Percentiles rank a stretch among this genome's conserved stretches.
Evolutionary conservation across 2,113 vertebrate species (phyloP).

Genomic region (Labrus mixtus): DNA sequence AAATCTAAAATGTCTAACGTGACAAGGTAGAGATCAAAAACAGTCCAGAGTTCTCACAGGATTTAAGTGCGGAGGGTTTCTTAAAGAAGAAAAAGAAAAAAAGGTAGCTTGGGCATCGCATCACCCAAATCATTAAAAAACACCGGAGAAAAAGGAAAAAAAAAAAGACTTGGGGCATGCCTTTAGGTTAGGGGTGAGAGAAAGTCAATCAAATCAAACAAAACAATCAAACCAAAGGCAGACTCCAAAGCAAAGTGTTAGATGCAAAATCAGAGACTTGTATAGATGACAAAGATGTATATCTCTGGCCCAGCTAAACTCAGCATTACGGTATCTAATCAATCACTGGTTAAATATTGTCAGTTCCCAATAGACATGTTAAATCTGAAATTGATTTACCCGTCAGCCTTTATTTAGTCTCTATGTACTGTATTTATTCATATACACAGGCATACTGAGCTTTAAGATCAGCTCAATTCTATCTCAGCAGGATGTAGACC

Average conservation of each 20-base stretch:
- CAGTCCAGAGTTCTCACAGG: slow-evolving; percentile 27
- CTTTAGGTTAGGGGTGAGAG: slow-evolving; percentile 76
- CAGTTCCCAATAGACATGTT: not conserved
- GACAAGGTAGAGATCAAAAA: slow-evolving; percentile 52
- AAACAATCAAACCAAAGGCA: slow-evolving; percentile 68
- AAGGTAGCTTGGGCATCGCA: slow-evolving; percentile 45
- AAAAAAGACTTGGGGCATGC: slow-evolving; percentile 76
- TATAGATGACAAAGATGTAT: slow-evolving; percentile 80
- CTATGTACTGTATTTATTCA: not conserved
- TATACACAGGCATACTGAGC: not conserved
- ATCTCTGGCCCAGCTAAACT: slow-evolving; percentile 61
- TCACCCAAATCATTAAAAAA: slow-evolving; percentile 61
- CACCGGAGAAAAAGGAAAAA: slow-evolving; percentile 25
- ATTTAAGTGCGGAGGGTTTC: slow-evolving; percentile 71
- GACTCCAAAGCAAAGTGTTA: slow-evolving; percentile 73
- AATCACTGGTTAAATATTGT: not conserved
- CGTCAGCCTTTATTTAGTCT: not conserved
- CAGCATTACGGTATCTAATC: not conserved
- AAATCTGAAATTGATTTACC: not conserved
- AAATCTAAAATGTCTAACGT: slow-evolving; percentile 42
- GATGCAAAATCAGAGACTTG: slow-evolving; percentile 70
- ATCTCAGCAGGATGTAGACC: too few relatives aligned
- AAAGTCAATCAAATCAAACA: slow-evolving; percentile 76
- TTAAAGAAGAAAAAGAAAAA: slow-evolving; percentile 60
- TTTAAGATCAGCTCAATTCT: not conserved